Percentiles rank a stretch among this genome's conserved stretches.
Evolutionary conservation across 2,797 vertebrate genomes (phyloP).

Genomic region (Pipistrellus pipistrellus): DNA sequence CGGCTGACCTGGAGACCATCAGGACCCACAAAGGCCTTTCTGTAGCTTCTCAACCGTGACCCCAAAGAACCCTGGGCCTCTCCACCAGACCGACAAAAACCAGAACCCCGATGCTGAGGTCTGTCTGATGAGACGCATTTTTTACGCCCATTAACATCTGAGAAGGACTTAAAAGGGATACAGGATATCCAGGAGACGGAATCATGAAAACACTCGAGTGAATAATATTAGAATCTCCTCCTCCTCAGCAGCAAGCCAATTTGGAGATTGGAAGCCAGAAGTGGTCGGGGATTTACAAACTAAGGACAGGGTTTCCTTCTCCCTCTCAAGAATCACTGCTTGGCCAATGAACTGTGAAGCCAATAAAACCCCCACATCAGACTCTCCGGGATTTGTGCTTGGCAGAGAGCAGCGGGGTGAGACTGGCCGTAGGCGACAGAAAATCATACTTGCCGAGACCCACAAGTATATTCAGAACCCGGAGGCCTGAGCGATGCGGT

Average conservation of each 20-base stretch:
- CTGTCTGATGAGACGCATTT: not conserved
- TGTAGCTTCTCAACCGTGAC: not conserved
- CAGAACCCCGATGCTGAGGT: not conserved
- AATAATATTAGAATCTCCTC: not conserved
- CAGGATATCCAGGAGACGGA: not conserved
- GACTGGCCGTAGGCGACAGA: not conserved
- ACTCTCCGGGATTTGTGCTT: not conserved
- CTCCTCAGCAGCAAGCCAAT: not conserved
- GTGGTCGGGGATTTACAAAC: not conserved
- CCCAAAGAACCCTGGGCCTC: not conserved
- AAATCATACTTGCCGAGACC: not conserved
- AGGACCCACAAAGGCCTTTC: not conserved
- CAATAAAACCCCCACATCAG: constrained; percentile 28
- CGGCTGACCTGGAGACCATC: not conserved
- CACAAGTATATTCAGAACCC: not conserved
- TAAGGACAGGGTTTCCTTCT: not conserved
- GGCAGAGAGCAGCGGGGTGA: not conserved
- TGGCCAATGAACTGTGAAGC: constrained; percentile 46
- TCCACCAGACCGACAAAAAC: not conserved
- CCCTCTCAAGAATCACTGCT: constrained; percentile 56
- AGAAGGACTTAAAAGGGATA: not conserved
- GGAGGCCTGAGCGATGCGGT: not conserved
- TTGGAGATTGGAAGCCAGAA: constrained; percentile 51
- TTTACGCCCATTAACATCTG: not conserved
- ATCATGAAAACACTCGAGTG: not conserved